Conservation (phyloP, 2,888 invertebrate genomes). For the Meandrusa payeni region DNA sequence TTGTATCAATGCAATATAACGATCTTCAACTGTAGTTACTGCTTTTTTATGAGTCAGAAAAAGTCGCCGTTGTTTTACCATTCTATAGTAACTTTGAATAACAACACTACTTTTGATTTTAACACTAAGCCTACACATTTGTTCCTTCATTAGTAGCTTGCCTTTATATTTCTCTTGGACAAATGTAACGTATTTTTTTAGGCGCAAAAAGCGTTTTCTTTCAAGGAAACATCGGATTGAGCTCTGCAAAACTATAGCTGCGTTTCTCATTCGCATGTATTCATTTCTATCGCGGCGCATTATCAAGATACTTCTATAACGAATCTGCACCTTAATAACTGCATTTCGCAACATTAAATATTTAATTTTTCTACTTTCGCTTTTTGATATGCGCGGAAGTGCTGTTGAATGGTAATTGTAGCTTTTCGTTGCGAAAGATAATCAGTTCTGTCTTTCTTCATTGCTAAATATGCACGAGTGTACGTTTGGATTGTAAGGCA, state of each 20-base stretch:
- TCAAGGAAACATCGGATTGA: slow-evolving; percentile 46
- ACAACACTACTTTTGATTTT: slow-evolving; percentile 44
- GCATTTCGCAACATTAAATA: slow-evolving; percentile 38
- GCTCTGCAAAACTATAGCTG: slow-evolving; percentile 52
- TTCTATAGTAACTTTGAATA: slow-evolving; percentile 70
- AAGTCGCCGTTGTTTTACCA: slow-evolving; percentile 40
- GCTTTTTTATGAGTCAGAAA: slow-evolving; percentile 47
- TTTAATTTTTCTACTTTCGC: slow-evolving; percentile 32
- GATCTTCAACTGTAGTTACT: slow-evolving; percentile 42
- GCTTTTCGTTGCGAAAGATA: slow-evolving; percentile 45
- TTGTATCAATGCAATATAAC: slow-evolving; percentile 48
- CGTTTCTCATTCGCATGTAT: slow-evolving; percentile 40
- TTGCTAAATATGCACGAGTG: slow-evolving; percentile 56
- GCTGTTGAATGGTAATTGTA: slow-evolving; percentile 41
- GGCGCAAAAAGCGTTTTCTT: slow-evolving; percentile 42
- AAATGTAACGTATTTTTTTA: slow-evolving; percentile 43
- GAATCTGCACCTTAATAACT: slow-evolving; percentile 49
- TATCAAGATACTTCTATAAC: slow-evolving; percentile 56
- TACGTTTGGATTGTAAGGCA: slow-evolving; percentile 69
- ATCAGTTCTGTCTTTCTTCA: slow-evolving; percentile 40
- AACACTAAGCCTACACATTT: slow-evolving; percentile 43
- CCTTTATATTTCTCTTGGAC: slow-evolving; percentile 65
- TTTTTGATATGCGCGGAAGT: slow-evolving; percentile 40
- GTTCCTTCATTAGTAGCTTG: slow-evolving; percentile 52
- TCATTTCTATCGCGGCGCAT: slow-evolving; percentile 50